These are phyloP conservation scores for Lysiphlebus fabarum DNA, from an alignment of 1,140 invertebrate genomes.

Conservation along the genomic window DNA sequence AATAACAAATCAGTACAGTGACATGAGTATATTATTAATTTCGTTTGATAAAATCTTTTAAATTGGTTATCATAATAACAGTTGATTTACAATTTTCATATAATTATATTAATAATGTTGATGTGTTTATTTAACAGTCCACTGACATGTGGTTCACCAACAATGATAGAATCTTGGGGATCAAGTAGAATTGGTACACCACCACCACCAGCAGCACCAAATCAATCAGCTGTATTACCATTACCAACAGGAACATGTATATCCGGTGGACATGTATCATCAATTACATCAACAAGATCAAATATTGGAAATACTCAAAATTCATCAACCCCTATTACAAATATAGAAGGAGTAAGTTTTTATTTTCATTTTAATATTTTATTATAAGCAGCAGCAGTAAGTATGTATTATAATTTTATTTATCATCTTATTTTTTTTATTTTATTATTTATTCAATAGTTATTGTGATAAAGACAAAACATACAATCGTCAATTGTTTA, in stretches of 20 bases:
- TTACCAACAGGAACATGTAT: slow-evolving; percentile 32
- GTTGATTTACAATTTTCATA: too few relatives aligned
- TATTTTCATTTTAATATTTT: slow-evolving; percentile 42
- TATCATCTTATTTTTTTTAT: too few relatives aligned
- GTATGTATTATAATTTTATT: background rate
- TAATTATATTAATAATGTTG: too few relatives aligned
- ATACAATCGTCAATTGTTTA: too few relatives aligned
- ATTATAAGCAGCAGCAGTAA: slow-evolving; percentile 9
- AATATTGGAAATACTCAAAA: slow-evolving; percentile 23
- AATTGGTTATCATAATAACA: too few relatives aligned
- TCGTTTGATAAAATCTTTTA: too few relatives aligned
- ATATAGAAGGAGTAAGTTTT: slow-evolving; percentile 53
- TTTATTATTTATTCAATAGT: too few relatives aligned
- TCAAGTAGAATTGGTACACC: slow-evolving; percentile 43
- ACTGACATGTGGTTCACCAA: slow-evolving; percentile 57
- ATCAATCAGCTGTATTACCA: slow-evolving; percentile 36
- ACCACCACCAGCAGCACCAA: slow-evolving; percentile 38
- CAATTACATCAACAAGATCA: slow-evolving; percentile 27
- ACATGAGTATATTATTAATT: too few relatives aligned
- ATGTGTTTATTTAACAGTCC: slow-evolving; percentile 45
- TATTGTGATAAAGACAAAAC: too few relatives aligned
- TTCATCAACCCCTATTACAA: slow-evolving; percentile 52
- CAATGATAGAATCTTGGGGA: slow-evolving; percentile 52
- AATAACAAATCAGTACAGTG: too few relatives aligned
- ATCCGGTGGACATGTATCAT: slow-evolving; percentile 33